Base-by-base conservation (phyloP, 2,888 invertebrate genomes). In the Lordiphosa fenestrarum region DNA sequence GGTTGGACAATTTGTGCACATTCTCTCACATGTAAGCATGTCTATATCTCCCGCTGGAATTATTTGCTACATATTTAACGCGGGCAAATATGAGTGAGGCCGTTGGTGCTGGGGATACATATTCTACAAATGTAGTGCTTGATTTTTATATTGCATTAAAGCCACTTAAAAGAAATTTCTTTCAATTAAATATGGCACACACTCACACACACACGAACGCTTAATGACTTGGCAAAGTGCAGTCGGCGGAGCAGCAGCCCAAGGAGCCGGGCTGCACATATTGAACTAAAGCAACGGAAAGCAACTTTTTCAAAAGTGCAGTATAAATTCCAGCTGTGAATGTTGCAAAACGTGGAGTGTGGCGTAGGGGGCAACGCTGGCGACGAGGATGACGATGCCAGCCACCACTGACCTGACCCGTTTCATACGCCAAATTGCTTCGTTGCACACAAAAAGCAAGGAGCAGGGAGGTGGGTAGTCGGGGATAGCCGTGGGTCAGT, bases 381-480 rank as follows among this genome's bases (percentile, higher is more conserved):
- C 12, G 36, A 37, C 21, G 41, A 12, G 25, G 25, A 39, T 19
- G 19, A 21, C 40, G 12, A 40, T 21, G 35, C 46, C 62, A 44
- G 38, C 62, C 62, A 46, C 40, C 33, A 65, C 73, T 70, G 73
- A 82, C 69, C 72, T 82, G 80, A 80, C 80, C 80, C 83, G 83
- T 66, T 80, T 80, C 80, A 76, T 76, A 82, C 73, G 83, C 76
- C 76, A 80, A 82, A 76, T 80, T 82, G 80, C 83, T 72, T 74
- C 72, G 74, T 47, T 81, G 80, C 80, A 73, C 76, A 71, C 58
- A 70, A 66, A 73, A 70, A 78, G 67, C 63, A 47, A 47, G 38
- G 19, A 13, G n/a, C 25, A 6, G 13, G 9, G 13, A 4, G 13
- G 19, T 47, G 6, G 38, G 10, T 21, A 12, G 39, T 0, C 36